phyloP scores from a whole-genome alignment of 2,113 vertebrate species.

The Poeciliopsis prolifica region DNA sequence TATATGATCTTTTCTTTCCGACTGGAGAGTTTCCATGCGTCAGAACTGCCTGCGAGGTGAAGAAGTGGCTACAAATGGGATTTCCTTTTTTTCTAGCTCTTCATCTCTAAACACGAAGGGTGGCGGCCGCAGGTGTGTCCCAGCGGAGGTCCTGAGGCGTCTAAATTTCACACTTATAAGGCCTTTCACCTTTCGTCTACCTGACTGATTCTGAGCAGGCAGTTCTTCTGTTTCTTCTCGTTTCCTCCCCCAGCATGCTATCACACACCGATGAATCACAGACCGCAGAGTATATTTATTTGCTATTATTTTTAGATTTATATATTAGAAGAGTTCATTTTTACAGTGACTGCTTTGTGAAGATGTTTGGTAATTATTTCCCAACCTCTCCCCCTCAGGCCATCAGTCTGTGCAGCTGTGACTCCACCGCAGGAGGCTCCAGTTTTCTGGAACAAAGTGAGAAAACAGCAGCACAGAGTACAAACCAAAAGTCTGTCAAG shows the following conservation, averaged over 20 bases:
- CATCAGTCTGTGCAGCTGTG: conserved; percentile 1
- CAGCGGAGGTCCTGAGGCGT: background rate
- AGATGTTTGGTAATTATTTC: conserved; percentile 2
- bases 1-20: background rate
- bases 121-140: conserved; percentile 1
- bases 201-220: conserved; percentile 22
- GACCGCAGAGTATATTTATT: background rate
- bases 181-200: background rate
- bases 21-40: background rate
- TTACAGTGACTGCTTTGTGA: background rate
- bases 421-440: background rate
- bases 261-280: background rate
- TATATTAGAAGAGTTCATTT: background rate
- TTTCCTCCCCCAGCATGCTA: background rate
- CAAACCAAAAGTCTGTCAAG: background rate
- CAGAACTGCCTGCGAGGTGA: conserved; percentile 1
- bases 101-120: background rate
- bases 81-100: background rate
- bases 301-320: background rate
- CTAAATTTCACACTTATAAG: conserved; percentile 35
- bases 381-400: background rate
- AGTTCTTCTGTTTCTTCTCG: background rate
- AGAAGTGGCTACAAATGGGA: background rate
- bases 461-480: background rate
- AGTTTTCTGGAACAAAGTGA: background rate